Conservation (phyloP, 2,113 vertebrate species). For the Vulpes ferrilata region DNA sequence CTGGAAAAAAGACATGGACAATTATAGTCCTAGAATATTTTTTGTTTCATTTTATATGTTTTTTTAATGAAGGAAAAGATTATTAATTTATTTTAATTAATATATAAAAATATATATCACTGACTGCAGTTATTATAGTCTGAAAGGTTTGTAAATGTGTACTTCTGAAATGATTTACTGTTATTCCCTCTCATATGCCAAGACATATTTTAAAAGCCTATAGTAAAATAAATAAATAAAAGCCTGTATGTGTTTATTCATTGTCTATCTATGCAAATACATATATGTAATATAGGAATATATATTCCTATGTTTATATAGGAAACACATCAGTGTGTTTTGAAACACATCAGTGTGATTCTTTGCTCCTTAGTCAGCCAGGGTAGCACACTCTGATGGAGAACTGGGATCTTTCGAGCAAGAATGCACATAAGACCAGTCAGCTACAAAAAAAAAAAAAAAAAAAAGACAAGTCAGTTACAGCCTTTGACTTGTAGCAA, state of each 20-base stretch:
- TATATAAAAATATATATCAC: background rate
- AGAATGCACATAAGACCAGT: background rate
- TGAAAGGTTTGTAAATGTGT: background rate
- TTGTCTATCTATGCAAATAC: background rate
- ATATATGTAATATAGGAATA: background rate
- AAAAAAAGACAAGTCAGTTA: background rate
- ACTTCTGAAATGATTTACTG: background rate
- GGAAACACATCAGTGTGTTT: background rate
- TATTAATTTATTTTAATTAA: background rate
- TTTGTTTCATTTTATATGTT: background rate
- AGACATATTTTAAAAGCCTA: background rate
- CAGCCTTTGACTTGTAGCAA: background rate
- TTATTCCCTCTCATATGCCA: background rate
- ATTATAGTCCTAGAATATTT: background rate
- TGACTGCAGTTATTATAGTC: background rate
- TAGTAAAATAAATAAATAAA: background rate
- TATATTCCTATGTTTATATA: background rate
- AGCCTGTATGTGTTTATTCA: background rate
- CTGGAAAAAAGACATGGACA: background rate
- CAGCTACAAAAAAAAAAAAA: background rate
- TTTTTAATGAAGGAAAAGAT: background rate
- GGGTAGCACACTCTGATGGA: background rate
- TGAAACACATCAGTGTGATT: background rate
- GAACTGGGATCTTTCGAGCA: background rate
- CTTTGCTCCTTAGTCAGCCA: background rate